Evolutionary conservation across 2,797 vertebrate genomes (phyloP).

Genomic region (Tadarida brasiliensis): DNA sequence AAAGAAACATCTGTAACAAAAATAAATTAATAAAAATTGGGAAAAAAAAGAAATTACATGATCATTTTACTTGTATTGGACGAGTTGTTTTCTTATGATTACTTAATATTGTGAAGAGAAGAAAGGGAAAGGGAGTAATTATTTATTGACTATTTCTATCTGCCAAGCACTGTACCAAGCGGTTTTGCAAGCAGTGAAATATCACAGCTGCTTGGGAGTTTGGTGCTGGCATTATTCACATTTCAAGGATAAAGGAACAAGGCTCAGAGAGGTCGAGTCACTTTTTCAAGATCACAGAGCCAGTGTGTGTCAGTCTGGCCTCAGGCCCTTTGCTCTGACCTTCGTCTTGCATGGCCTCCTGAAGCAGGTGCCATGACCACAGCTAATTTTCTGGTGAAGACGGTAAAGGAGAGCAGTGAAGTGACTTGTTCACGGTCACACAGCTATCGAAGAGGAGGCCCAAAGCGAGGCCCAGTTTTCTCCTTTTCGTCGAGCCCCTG

Average conservation of each 20-base stretch:
- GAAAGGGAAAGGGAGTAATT: neutral
- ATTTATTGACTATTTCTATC: neutral
- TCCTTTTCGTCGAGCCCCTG: neutral
- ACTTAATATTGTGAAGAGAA: neutral
- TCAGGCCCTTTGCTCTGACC: neutral
- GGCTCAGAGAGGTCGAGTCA: neutral
- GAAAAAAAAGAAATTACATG: neutral
- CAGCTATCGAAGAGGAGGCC: neutral
- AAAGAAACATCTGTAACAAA: too few species aligned
- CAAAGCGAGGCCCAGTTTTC: neutral
- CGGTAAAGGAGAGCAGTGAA: neutral
- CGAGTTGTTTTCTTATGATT: neutral
- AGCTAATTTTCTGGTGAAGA: neutral
- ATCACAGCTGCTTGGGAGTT: neutral
- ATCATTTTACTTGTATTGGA: constrained; percentile 13
- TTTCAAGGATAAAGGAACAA: constrained; percentile 51
- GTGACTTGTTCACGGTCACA: neutral
- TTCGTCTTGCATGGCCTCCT: neutral
- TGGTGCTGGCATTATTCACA: neutral
- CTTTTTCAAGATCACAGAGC: neutral
- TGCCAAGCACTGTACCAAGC: neutral
- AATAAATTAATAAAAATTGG: too few species aligned
- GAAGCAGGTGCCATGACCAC: neutral
- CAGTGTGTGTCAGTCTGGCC: neutral
- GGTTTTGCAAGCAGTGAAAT: neutral